A percentile compares a stretch with the other conserved stretches of the same genome.
phyloP scores from a whole-genome alignment of 1,140 invertebrate species.

The Drosophila sp. region DNA sequence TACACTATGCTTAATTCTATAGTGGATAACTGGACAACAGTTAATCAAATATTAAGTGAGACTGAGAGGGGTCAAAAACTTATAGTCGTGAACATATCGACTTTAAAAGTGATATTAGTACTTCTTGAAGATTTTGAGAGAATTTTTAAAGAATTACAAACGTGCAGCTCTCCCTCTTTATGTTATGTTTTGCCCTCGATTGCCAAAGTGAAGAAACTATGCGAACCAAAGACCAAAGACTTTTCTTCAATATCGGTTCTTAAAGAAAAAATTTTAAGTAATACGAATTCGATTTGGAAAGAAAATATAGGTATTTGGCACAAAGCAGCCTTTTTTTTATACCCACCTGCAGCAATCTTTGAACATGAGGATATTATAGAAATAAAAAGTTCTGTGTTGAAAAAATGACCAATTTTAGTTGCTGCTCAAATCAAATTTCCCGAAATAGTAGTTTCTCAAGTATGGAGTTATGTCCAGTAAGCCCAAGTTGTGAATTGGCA shows the following conservation, averaged over 20 bases:
- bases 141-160: conserved; percentile 33
- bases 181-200: neutral
- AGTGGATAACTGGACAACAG: conserved; percentile 30
- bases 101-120: neutral
- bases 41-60: conserved; percentile 30
- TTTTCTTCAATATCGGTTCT: neutral
- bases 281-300: conserved; percentile 2
- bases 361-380: neutral
- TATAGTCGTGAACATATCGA: conserved; percentile 1
- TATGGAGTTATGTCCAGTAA: conserved; percentile 9
- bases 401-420: neutral
- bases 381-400: conserved; percentile 1
- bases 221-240: neutral
- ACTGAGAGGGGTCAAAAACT: conserved; percentile 9
- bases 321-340: conserved; percentile 7
- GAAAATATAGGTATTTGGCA: neutral
- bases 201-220: neutral
- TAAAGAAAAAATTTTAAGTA: conserved; percentile 1
- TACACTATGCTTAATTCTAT: conserved; percentile 35
- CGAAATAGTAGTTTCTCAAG: neutral
- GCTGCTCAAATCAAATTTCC: neutral
- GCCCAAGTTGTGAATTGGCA: conserved; percentile 12
- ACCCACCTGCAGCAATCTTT: neutral
- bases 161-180: conserved; percentile 12
- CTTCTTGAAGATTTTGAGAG: conserved; percentile 15